These are phyloP conservation scores for Parotocinclus haroldoi DNA, from an alignment of 2,797 vertebrate species.

Conservation along the genomic window DNA sequence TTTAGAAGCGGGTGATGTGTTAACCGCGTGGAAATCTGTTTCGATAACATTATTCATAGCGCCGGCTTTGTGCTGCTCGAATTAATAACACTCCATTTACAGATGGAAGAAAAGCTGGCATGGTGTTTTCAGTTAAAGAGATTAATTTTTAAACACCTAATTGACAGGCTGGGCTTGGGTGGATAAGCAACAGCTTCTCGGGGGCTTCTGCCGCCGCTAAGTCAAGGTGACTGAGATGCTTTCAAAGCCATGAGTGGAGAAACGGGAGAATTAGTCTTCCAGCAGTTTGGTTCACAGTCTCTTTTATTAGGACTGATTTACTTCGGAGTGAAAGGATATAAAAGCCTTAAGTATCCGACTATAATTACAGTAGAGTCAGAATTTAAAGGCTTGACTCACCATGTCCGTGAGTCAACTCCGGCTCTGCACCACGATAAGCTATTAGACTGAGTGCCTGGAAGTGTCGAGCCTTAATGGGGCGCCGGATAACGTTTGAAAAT, in stretches of 20 bases:
- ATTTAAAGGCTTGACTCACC: slow-evolving; percentile 81
- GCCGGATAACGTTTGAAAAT: slow-evolving; percentile 66
- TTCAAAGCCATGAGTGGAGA: slow-evolving; percentile 61
- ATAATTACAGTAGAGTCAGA: slow-evolving; percentile 78
- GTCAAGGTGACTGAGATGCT: slow-evolving; percentile 84
- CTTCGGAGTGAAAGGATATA: slow-evolving; percentile 80
- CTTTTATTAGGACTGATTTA: slow-evolving; percentile 82
- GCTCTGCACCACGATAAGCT: slow-evolving; percentile 70
- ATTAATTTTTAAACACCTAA: slow-evolving; percentile 88
- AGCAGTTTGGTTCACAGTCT: slow-evolving; percentile 70
- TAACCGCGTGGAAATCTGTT: slow-evolving; percentile 83
- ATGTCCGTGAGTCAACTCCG: slow-evolving; percentile 75
- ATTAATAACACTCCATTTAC: slow-evolving; percentile 87
- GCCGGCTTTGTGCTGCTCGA: slow-evolving; percentile 75
- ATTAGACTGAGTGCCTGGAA: slow-evolving; percentile 59
- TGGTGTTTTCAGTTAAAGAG: slow-evolving; percentile 85
- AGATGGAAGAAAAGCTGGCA: slow-evolving; percentile 77
- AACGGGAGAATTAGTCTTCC: slow-evolving; percentile 74
- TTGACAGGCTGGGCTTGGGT: slow-evolving; percentile 79
- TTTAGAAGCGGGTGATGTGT: slow-evolving; percentile 70
- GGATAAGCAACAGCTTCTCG: slow-evolving; percentile 78
- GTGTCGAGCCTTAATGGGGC: slow-evolving; percentile 69
- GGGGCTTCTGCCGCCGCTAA: slow-evolving; percentile 72
- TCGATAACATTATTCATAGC: slow-evolving; percentile 85
- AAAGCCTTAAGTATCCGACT: slow-evolving; percentile 76